Conservation (phyloP, 2,797 vertebrate species). For the Okamejei kenojei region DNA sequence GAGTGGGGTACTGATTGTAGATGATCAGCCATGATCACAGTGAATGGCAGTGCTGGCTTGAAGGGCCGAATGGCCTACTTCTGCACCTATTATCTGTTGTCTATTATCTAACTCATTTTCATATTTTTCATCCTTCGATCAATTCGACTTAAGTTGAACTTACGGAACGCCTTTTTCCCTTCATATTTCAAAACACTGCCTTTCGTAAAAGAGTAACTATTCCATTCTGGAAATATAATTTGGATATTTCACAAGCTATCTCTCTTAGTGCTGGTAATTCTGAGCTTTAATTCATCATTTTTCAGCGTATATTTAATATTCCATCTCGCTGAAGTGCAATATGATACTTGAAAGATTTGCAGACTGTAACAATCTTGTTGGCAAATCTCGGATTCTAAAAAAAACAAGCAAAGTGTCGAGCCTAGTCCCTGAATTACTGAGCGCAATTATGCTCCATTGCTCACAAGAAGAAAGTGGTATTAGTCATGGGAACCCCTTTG, state of each 20-base stretch:
- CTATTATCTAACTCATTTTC: neutral
- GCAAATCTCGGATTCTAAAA: slow-evolving; percentile 14
- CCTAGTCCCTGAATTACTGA: slow-evolving; percentile 60
- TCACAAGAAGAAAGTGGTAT: slow-evolving; percentile 48
- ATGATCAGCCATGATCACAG: no score
- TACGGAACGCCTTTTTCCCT: neutral
- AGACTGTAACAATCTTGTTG: slow-evolving; percentile 4
- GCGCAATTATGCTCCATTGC: slow-evolving; percentile 55
- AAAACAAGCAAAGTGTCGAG: slow-evolving; percentile 21
- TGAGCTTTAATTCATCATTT: neutral
- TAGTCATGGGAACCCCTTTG: slow-evolving; percentile 56
- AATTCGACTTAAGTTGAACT: neutral
- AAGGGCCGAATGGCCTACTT: no score
- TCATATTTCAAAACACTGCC: neutral
- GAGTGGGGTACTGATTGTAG: no score
- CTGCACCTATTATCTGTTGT: no score
- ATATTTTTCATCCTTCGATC: neutral
- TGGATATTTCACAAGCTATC: neutral
- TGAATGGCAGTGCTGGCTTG: no score
- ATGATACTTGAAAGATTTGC: neutral
- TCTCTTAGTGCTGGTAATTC: neutral
- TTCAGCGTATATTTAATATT: neutral
- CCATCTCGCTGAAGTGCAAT: neutral
- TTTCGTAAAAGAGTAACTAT: neutral
- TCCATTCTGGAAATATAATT: neutral